A percentile compares a stretch with the other conserved stretches of the same genome.
Conservation (phyloP, 2,113 vertebrate species). For the Tiliqua scincoides region DNA sequence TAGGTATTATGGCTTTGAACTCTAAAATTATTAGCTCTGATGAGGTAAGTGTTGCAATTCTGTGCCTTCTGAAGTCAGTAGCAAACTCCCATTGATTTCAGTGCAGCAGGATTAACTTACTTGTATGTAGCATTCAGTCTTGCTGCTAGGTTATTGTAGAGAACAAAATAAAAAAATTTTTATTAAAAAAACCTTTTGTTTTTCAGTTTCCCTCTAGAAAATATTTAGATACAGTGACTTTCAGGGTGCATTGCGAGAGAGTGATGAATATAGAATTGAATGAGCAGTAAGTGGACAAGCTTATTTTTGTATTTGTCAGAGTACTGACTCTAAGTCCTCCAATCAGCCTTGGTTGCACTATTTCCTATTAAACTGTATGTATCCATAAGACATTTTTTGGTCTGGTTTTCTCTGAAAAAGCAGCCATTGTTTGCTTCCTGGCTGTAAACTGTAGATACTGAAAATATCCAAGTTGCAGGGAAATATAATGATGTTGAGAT, state of each 20-base stretch:
- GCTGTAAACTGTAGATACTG: not conserved
- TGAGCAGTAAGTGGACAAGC: constrained; percentile 13
- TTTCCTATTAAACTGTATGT: not conserved
- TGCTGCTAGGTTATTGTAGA: constrained; percentile 60
- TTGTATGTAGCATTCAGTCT: constrained; percentile 56
- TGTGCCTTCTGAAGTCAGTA: constrained; percentile 54
- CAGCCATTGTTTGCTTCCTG: not conserved
- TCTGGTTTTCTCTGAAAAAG: constrained; percentile 1
- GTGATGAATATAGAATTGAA: not conserved
- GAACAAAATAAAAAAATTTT: constrained; percentile 31
- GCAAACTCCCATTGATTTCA: constrained; percentile 60
- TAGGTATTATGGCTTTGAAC: constrained; percentile 64
- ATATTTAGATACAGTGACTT: constrained; percentile 10
- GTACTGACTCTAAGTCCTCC: not conserved
- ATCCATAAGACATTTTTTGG: not conserved
- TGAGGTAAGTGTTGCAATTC: constrained; percentile 14
- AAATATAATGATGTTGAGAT: not conserved
- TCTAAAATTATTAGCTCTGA: constrained; percentile 58
- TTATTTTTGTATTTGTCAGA: not conserved
- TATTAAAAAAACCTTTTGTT: not conserved
- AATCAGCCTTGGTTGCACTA: not conserved
- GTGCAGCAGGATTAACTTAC: constrained; percentile 65
- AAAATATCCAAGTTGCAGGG: constrained; percentile 22
- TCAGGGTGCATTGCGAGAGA: not conserved
- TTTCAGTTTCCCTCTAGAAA: not conserved